Base-by-base conservation (phyloP, 2,888 invertebrate genomes). In the Zygogramma bicolorata region DNA sequence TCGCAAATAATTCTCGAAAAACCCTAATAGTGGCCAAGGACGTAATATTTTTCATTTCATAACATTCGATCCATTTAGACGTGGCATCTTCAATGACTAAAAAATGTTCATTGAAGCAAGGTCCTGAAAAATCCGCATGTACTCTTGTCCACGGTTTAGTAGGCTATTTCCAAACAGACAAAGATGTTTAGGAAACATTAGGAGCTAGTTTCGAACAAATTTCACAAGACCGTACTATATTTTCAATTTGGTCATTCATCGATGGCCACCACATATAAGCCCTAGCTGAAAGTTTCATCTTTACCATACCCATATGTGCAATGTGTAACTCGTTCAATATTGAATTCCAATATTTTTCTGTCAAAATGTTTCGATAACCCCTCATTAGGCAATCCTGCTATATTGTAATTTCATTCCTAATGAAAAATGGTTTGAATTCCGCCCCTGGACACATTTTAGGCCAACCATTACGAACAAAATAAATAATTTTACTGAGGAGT, bases 241-340 rank as follows among this genome's bases (percentile, higher is more conserved):
- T 65, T 46, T 65, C 65, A 7, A 65, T 65, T 13, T 49, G 22
- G 2, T 15, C 3, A 22, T 65, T 65, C 25, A 65, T 27, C 2
- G 65, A 46, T 49, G 65, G 65, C 65, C 65, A 46, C 46, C 65
- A 65, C 22, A 65, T 1, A 65, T 65, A 25, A 25, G 46, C 22
- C 25, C 65, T 15, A 53, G 65, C 65, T 31, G 34, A 57, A 22
- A 57, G 31, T 53, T 66, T 66, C 31, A 29, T 66, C 57, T 57
- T 57, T 7, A 58, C 15, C 22, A n/a, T n/a, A n/a, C n/a, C n/a
- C n/a, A n/a, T n/a, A n/a, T n/a, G n/a, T n/a, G n/a, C n/a, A n/a
- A n/a, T 57, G 10, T 66, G 65, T 34, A 66, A 20, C 31, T 66
- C 57, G 6, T 57, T 57, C 25, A 62, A 40, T 22, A 62, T 62